Evolutionary conservation across 2,888 invertebrate species (phyloP), one percentile per base, ranked within the genome.

Genomic region (Ichneumoninae sp.): DNA sequence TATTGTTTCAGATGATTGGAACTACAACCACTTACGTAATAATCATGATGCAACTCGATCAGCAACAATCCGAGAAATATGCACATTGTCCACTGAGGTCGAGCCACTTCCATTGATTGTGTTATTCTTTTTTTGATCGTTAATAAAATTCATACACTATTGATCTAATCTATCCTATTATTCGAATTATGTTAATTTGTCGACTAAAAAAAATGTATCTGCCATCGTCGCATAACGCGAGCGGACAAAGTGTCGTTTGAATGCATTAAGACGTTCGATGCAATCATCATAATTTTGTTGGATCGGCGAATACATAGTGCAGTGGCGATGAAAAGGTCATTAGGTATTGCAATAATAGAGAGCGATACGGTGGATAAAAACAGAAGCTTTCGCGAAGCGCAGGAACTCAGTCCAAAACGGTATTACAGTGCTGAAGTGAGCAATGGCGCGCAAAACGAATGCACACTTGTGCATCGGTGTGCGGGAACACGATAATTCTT

Each of bases 1-100:
- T 8, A 66, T 68, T 13, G n/a, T 60, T 77, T 44, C 77, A 77
- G 57, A 47, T 76, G 3, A 22, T 33, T 66, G 40, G 16, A 76
- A 76, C 68, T 8, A 66, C 40, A 30, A 76, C 68, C 16, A 77
- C 77, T 54, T 77, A 69, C n/a, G 26, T 77, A 3, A 69, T 69
- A 57, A 52, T 57, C n/a, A 65, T 65, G 50, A 75, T 65, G 65
- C 65, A 75, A 19, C 63, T 75, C 19, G 50, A 75, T 65, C 30
- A 65, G 65, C 33, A 75, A 36, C 36, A 75, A 6, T 13, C 50
- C 1, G 65, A 75, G 47, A 74, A 22, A 33, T n/a, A 22, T 54
- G n/a, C n/a, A 22, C 33, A 52, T 65, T 52, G 4, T 7, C 13
- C 6, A 75, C 44, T 54, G 30, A 76, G 75, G 40, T 40, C 22